A percentile compares a stretch with the other conserved stretches of the same genome.
Conservation (phyloP, 2,797 vertebrate species). For the Amazonetta brasiliensis region DNA sequence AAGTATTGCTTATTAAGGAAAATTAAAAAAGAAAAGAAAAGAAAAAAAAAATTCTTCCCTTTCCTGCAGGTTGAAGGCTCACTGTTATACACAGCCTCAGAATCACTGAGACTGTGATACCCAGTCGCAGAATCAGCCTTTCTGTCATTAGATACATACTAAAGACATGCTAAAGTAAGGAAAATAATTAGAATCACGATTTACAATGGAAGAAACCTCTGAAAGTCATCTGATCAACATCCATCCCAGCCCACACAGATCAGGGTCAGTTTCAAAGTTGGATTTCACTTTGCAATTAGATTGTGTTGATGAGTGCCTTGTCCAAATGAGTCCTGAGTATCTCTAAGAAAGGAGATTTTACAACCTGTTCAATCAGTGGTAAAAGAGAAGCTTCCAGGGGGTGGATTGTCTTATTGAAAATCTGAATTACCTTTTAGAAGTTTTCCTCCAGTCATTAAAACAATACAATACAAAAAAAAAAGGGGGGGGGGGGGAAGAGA, state of each 20-base stretch:
- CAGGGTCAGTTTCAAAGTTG: neutral
- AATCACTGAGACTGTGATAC: neutral
- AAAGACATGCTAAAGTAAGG: neutral
- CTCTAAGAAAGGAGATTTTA: neutral
- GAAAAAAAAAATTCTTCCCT: neutral
- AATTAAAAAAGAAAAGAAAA: neutral
- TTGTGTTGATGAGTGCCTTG: neutral
- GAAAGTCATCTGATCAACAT: neutral
- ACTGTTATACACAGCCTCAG: neutral
- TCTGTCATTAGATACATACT: neutral
- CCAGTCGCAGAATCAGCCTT: neutral
- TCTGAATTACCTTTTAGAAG: accelerated
- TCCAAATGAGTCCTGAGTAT: neutral
- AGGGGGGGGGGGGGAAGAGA: no score
- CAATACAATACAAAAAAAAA: no score
- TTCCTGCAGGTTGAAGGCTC: neutral
- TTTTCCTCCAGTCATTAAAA: neutral
- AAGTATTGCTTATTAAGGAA: neutral
- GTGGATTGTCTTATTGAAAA: neutral
- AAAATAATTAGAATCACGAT: neutral
- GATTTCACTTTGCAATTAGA: neutral
- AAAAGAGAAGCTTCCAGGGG: neutral
- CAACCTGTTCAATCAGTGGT: neutral
- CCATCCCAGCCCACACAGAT: neutral
- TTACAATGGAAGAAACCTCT: neutral